A percentile compares a stretch with the other conserved stretches of the same genome.
These are phyloP conservation scores for Brachyopa scutellaris DNA, from an alignment of 2,888 invertebrate species.

Conservation along the genomic window DNA sequence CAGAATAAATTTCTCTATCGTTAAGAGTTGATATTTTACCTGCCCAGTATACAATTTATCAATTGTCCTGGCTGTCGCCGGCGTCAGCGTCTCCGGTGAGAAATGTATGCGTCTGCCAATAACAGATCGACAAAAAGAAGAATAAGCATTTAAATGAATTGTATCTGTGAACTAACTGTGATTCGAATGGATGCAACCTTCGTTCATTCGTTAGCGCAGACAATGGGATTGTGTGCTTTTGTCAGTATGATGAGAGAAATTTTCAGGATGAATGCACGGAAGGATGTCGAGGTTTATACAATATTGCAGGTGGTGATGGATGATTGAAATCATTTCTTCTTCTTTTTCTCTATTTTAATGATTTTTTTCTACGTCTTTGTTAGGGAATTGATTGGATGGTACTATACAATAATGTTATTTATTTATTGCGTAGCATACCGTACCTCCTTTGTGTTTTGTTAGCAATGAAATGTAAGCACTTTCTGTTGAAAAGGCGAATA, in stretches of 20 bases:
- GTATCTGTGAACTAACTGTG: slow-evolving; percentile 18
- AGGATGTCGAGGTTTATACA: slow-evolving; percentile 20
- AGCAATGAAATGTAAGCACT: too few species aligned
- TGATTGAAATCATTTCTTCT: slow-evolving; percentile 8
- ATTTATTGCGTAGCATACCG: too few species aligned
- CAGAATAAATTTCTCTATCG: slow-evolving; percentile 33
- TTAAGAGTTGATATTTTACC: slow-evolving; percentile 43
- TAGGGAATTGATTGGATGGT: too few species aligned
- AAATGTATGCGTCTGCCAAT: slow-evolving; percentile 32
- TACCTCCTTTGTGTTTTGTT: too few species aligned
- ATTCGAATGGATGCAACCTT: slow-evolving; percentile 23
- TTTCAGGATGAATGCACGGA: not conserved
- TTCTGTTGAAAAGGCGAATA: too few species aligned
- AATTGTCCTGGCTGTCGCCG: slow-evolving; percentile 40
- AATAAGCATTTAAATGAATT: slow-evolving; percentile 54
- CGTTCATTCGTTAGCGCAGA: slow-evolving; percentile 49
- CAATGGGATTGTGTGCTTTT: slow-evolving; percentile 48
- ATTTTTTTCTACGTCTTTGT: too few species aligned
- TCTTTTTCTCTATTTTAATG: too few species aligned
- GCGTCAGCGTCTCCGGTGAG: not conserved
- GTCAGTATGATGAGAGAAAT: slow-evolving; percentile 33
- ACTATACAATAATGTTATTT: too few species aligned
- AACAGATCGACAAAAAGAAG: slow-evolving; percentile 50
- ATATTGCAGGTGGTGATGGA: slow-evolving; percentile 35
- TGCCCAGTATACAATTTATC: slow-evolving; percentile 27